phyloP scores from a whole-genome alignment of 1,140 invertebrate species.

The Venturia canescens region DNA sequence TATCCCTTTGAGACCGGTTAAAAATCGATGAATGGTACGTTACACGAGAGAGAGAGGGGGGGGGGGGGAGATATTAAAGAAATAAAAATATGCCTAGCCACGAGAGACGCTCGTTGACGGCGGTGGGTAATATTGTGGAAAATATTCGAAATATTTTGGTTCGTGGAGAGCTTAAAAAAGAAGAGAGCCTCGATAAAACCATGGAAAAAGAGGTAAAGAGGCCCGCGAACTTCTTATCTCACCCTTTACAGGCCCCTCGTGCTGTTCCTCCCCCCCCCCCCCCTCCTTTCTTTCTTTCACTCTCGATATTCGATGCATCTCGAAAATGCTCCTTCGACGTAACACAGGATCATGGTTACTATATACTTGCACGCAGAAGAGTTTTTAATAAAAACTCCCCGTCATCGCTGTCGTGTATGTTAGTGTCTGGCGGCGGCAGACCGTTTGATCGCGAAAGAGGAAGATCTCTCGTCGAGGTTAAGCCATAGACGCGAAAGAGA shows the following conservation, averaged over 20 bases:
- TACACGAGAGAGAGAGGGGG: neutral
- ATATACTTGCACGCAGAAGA: conserved; percentile 20
- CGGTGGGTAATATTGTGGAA: conserved; percentile 44
- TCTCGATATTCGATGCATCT: conserved; percentile 38
- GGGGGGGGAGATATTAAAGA: neutral
- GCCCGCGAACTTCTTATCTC: conserved; percentile 40
- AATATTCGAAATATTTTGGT: conserved; percentile 39
- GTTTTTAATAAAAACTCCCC: conserved; percentile 48
- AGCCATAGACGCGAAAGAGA: neutral
- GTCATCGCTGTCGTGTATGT: conserved; percentile 3
- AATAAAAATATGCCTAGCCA: conserved; percentile 39
- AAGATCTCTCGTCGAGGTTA: conserved; percentile 20
- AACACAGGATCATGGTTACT: neutral
- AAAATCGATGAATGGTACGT: conserved; percentile 34
- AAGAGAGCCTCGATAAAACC: neutral
- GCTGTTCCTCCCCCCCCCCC: no score
- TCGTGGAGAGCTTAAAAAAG: neutral
- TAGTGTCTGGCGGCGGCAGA: conserved; percentile 31
- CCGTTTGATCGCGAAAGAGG: conserved; percentile 44
- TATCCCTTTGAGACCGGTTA: conserved; percentile 34
- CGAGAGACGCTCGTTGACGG: conserved; percentile 6
- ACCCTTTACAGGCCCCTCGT: conserved; percentile 19
- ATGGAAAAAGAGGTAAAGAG: conserved; percentile 28
- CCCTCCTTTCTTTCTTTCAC: neutral
- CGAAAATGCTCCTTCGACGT: conserved; percentile 16